Evolutionary conservation across 2,797 vertebrate genomes (phyloP).

Genomic region (Cottoperca gobio): DNA sequence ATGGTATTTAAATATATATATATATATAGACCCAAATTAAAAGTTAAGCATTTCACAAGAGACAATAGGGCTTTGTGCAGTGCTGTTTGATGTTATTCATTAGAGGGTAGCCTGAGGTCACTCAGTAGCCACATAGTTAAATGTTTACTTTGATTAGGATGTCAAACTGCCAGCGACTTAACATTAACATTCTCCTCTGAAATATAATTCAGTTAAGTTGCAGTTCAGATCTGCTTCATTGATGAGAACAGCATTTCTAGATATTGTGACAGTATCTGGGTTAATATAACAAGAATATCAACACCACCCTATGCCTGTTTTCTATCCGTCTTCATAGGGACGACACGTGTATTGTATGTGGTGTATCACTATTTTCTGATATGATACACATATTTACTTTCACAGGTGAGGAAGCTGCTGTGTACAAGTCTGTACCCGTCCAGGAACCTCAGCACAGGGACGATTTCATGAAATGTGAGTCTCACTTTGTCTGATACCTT

Average conservation of each 20-base stretch:
- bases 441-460: slow-evolving; percentile 80
- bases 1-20: background rate
- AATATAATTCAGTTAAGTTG: background rate
- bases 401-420: slow-evolving; percentile 78
- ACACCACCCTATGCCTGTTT: background rate
- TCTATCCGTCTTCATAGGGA: background rate
- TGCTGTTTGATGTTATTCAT: slow-evolving; percentile 43
- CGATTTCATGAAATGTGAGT: slow-evolving; percentile 87
- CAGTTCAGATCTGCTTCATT: background rate
- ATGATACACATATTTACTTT: slow-evolving; percentile 1
- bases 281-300: background rate
- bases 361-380: background rate
- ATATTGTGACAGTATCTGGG: background rate
- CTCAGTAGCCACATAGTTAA: slow-evolving; percentile 36
- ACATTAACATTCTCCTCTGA: slow-evolving; percentile 13
- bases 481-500: background rate
- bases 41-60: background rate
- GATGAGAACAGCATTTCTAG: background rate
- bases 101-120: slow-evolving; percentile 45
- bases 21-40: background rate
- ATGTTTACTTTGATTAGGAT: slow-evolving; percentile 57
- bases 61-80: slow-evolving; percentile 21
- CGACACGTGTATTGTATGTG: background rate
- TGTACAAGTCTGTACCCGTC: slow-evolving; percentile 78
- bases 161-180: slow-evolving; percentile 21